Conservation (phyloP, 2,888 invertebrate species). For the Chymomyza amoena region DNA sequence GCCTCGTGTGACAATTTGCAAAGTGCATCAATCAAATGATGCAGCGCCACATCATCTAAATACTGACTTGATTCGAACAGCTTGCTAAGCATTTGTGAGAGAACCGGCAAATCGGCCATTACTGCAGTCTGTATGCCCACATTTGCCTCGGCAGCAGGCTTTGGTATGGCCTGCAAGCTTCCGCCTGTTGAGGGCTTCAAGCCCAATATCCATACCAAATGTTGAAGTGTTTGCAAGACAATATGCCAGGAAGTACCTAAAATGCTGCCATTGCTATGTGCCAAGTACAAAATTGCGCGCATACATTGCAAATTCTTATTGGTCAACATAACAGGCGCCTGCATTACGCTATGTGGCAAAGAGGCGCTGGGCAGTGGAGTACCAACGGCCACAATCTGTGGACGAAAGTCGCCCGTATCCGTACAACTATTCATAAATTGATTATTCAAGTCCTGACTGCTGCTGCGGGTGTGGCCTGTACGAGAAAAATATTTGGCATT, state of each 20-base stretch:
- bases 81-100: slow-evolving; percentile 93
- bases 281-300: slow-evolving; percentile 92
- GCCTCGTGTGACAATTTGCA: slow-evolving; percentile 97
- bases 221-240: slow-evolving; percentile 95
- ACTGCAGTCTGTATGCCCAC: slow-evolving; percentile 96
- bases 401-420: slow-evolving; percentile 86
- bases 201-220: slow-evolving; percentile 96
- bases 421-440: slow-evolving; percentile 79
- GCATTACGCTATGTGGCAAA: slow-evolving; percentile 84
- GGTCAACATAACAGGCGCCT: slow-evolving; percentile 92
- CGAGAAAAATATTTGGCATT: slow-evolving; percentile 2
- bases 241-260: slow-evolving; percentile 97
- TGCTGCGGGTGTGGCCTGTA: slow-evolving; percentile 79
- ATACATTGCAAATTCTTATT: slow-evolving; percentile 98
- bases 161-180: slow-evolving; percentile 90
- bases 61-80: slow-evolving; percentile 97
- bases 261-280: slow-evolving; percentile 94
- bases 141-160: slow-evolving; percentile 84
- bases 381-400: slow-evolving; percentile 98
- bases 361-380: slow-evolving; percentile 94
- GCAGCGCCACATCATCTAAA: slow-evolving; percentile 95
- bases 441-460: slow-evolving; percentile 80
- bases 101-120: slow-evolving; percentile 95
- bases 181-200: slow-evolving; percentile 97
- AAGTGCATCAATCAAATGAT: slow-evolving; percentile 96